These are phyloP conservation scores for Chiloscyllium plagiosum DNA, from an alignment of 2,113 vertebrate genomes.

Conservation along the genomic window DNA sequence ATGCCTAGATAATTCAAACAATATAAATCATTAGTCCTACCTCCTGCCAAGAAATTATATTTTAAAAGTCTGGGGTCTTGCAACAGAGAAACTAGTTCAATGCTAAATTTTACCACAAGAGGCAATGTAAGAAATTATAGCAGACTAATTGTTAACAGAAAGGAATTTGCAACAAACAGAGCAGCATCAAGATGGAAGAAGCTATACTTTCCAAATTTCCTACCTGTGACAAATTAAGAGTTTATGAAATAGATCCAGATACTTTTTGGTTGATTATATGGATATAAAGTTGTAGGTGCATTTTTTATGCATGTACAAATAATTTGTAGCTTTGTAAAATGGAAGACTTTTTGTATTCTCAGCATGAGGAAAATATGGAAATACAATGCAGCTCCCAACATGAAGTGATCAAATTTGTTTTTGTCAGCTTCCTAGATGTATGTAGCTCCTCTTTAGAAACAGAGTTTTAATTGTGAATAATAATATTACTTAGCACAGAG, in stretches of 20 bases:
- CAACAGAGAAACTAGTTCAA: background rate
- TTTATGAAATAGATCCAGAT: background rate
- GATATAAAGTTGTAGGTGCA: background rate
- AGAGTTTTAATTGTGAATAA: background rate
- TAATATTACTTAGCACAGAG: background rate
- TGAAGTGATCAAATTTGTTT: background rate
- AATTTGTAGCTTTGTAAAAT: background rate
- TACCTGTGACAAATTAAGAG: background rate
- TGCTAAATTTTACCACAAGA: background rate
- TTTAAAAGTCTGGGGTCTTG: background rate
- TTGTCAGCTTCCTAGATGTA: background rate
- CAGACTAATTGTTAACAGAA: background rate
- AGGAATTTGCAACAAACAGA: background rate
- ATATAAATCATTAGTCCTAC: background rate
- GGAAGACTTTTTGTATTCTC: background rate
- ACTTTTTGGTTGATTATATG: background rate
- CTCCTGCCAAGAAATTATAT: constrained; percentile 13
- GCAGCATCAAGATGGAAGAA: background rate
- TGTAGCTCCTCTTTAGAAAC: background rate
- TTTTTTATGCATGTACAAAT: background rate
- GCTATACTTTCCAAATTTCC: background rate
- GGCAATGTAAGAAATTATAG: background rate
- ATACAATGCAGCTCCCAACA: background rate
- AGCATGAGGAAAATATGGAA: background rate
- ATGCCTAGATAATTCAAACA: constrained; percentile 13